phyloP scores from a whole-genome alignment of 1,140 invertebrate species.

The Pachyrhynchus sulphureomaculatus region DNA sequence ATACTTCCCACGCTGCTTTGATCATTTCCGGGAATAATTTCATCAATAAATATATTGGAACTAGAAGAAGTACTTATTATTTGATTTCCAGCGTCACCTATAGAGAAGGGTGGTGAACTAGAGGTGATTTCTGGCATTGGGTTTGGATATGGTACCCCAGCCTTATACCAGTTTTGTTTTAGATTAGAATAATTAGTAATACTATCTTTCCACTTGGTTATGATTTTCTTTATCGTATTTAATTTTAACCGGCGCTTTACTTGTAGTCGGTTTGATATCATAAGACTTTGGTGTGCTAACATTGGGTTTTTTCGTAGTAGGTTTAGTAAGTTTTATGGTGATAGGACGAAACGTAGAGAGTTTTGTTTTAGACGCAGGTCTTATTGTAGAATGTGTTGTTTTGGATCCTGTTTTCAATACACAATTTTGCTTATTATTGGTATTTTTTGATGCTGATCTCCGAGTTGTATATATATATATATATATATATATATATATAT shows the following conservation, averaged over 20 bases:
- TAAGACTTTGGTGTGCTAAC: constrained; percentile 6
- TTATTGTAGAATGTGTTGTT: neutral
- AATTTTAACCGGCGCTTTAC: constrained; percentile 31
- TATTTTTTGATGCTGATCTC: no score
- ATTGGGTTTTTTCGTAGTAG: neutral
- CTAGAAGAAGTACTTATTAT: neutral
- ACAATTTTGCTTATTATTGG: no score
- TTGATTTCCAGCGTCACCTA: constrained; percentile 22
- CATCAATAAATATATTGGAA: constrained; percentile 9
- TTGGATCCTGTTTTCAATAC: no score
- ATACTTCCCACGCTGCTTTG: neutral
- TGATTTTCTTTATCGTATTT: constrained; percentile 26
- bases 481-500: no score
- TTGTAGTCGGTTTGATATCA: neutral
- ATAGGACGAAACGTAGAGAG: constrained; percentile 11
- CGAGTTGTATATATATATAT: no score
- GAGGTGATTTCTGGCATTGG: constrained; percentile 44
- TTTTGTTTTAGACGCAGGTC: neutral
- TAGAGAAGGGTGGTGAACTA: constrained; percentile 41
- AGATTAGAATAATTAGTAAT: constrained; percentile 19
- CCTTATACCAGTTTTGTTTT: constrained; percentile 42
- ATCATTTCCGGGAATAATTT: neutral
- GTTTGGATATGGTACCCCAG: constrained; percentile 37
- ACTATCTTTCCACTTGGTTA: constrained; percentile 31
- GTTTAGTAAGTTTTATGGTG: constrained; percentile 28